These are phyloP conservation scores for Julus scanicus DNA, from an alignment of 2,888 invertebrate species.

Conservation along the genomic window DNA sequence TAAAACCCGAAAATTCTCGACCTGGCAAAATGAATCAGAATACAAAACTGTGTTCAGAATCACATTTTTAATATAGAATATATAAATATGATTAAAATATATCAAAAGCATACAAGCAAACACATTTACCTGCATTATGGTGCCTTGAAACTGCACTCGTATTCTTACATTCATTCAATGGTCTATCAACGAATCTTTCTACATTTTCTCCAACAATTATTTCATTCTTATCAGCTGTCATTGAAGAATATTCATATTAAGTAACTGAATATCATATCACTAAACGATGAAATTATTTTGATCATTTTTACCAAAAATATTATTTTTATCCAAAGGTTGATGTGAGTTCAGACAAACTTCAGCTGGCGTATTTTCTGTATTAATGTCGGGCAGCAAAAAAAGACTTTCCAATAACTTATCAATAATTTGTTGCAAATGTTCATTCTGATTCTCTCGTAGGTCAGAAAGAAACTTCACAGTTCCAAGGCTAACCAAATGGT, in stretches of 20 bases:
- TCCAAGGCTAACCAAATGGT: not conserved
- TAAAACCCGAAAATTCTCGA: not conserved
- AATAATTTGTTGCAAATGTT: not conserved
- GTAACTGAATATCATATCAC: not conserved
- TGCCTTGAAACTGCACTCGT: not conserved
- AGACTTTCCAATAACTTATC: slow-evolving; percentile 46
- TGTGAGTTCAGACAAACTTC: not conserved
- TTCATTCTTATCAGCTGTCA: not conserved
- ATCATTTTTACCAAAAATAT: not conserved
- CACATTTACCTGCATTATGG: not conserved
- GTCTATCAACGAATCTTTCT: not conserved
- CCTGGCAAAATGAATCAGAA: not conserved
- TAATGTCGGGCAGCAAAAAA: slow-evolving; percentile 47
- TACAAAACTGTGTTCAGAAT: too few species aligned
- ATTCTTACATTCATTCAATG: not conserved
- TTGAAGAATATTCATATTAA: not conserved
- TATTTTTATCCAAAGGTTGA: not conserved
- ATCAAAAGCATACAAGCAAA: too few species aligned
- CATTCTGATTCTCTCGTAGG: not conserved
- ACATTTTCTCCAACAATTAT: not conserved
- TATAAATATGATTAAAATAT: too few species aligned
- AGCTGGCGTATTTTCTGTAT: not conserved
- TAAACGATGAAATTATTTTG: not conserved
- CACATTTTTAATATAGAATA: too few species aligned
- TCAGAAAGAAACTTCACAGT: slow-evolving; percentile 44